A percentile compares a stretch with the other conserved stretches of the same genome.
These are phyloP conservation scores for Dryoscopus gambensis DNA, from an alignment of 2,113 vertebrate genomes.

Conservation along the genomic window DNA sequence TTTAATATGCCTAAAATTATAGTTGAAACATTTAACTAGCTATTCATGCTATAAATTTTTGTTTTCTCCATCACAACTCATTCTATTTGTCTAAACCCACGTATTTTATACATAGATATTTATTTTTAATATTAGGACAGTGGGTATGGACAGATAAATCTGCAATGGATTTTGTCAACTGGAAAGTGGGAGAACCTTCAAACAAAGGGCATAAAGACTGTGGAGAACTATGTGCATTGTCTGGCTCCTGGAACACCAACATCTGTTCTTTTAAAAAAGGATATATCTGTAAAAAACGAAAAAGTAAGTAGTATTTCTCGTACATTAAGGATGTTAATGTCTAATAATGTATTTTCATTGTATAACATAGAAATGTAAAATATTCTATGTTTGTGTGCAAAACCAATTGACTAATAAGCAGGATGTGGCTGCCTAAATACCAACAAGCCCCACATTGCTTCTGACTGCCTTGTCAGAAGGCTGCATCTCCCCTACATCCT, in stretches of 20 bases:
- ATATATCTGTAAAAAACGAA: slow-evolving; percentile 87
- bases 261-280: slow-evolving; percentile 77
- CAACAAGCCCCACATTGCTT: neutral
- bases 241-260: slow-evolving; percentile 75
- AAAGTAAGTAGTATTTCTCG: slow-evolving; percentile 74
- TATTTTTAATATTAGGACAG: neutral
- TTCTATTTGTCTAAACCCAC: neutral
- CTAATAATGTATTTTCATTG: neutral
- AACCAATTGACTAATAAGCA: neutral
- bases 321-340: neutral
- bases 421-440: neutral
- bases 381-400: neutral
- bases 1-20: neutral
- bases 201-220: slow-evolving; percentile 67
- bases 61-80: neutral
- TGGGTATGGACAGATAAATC: slow-evolving; percentile 86
- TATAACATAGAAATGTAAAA: neutral
- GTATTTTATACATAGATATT: neutral
- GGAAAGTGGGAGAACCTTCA: slow-evolving; percentile 74
- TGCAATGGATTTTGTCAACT: slow-evolving; percentile 84
- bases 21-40: neutral
- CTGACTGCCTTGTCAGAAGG: neutral
- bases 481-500: neutral
- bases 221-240: slow-evolving; percentile 73
- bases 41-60: neutral